Evolutionary conservation across 2,888 invertebrate species (phyloP).

Genomic region (Drosophila bunnanda): DNA sequence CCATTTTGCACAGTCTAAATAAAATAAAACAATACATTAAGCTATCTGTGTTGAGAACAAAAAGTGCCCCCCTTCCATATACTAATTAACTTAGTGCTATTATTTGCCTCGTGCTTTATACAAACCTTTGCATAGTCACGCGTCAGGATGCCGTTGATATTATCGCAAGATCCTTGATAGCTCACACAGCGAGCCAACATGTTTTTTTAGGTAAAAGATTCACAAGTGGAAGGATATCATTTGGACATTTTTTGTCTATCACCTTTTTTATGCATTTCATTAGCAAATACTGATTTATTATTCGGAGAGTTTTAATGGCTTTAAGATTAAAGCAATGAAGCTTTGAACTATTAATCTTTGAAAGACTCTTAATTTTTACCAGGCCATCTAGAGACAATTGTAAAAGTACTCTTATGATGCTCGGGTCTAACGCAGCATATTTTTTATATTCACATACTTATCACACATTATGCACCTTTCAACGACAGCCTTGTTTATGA

Average conservation of each 20-base stretch:
- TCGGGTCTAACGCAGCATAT: slow-evolving; percentile 1
- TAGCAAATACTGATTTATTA: slow-evolving; percentile 8
- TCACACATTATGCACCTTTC: slow-evolving; percentile 60
- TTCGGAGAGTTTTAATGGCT: slow-evolving; percentile 1
- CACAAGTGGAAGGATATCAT: slow-evolving; percentile 18
- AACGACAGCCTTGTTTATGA: slow-evolving; percentile 57
- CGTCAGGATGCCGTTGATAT: slow-evolving; percentile 86
- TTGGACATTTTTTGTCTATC: not conserved
- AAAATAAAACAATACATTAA: slow-evolving; percentile 20
- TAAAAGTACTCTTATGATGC: not conserved
- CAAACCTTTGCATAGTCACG: slow-evolving; percentile 89
- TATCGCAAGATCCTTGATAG: slow-evolving; percentile 91
- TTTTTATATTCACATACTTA: slow-evolving; percentile 45
- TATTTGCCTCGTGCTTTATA: slow-evolving; percentile 31
- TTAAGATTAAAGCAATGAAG: not conserved
- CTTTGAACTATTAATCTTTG: not conserved
- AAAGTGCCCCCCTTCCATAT: slow-evolving; percentile 1
- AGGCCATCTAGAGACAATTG: not conserved
- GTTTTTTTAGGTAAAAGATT: slow-evolving; percentile 38
- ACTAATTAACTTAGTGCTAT: slow-evolving; percentile 38
- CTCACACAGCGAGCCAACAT: slow-evolving; percentile 85
- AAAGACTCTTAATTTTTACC: not conserved
- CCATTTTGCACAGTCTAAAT: not conserved
- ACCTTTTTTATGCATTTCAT: slow-evolving; percentile 19
- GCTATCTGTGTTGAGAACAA: slow-evolving; percentile 6